A percentile compares a stretch with the other conserved stretches of the same genome.
Evolutionary conservation across 2,113 vertebrate genomes (phyloP).

Genomic region (Spea multiplicata): DNA sequence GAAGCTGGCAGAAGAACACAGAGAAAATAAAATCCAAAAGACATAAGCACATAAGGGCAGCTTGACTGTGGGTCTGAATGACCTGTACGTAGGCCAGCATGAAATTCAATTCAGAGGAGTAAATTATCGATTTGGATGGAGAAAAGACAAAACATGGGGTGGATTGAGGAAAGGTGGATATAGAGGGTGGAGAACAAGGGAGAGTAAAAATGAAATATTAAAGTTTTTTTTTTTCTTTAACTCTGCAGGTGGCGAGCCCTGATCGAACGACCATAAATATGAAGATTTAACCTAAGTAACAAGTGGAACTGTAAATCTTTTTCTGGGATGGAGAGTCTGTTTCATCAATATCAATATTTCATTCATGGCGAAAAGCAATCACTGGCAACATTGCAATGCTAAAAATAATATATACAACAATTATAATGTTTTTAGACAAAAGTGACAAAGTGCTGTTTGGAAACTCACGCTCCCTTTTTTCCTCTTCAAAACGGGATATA

Average conservation of each 20-base stretch:
- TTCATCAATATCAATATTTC: neutral
- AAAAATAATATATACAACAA: neutral
- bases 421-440: no score
- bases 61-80: slow-evolving; percentile 28
- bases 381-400: neutral
- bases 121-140: slow-evolving; percentile 30
- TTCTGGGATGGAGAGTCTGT: neutral
- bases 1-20: slow-evolving; percentile 34
- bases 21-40: slow-evolving; percentile 24
- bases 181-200: slow-evolving; percentile 2
- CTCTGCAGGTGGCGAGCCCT: slow-evolving; percentile 21
- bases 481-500: no score
- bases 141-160: slow-evolving; percentile 4
- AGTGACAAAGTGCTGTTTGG: no score
- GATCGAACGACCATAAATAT: neutral
- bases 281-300: slow-evolving; percentile 3
- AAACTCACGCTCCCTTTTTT: neutral
- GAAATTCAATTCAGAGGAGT: slow-evolving; percentile 7
- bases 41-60: slow-evolving; percentile 23
- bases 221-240: slow-evolving; percentile 15
- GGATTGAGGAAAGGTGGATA: slow-evolving; percentile 4
- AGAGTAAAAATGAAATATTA: slow-evolving; percentile 9
- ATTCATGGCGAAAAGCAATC: neutral
- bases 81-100: slow-evolving; percentile 23
- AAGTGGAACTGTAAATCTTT: slow-evolving; percentile 8